Percentiles rank a stretch among this genome's conserved stretches.
Conservation (phyloP, 2,888 invertebrate genomes). For the Timema podura region DNA sequence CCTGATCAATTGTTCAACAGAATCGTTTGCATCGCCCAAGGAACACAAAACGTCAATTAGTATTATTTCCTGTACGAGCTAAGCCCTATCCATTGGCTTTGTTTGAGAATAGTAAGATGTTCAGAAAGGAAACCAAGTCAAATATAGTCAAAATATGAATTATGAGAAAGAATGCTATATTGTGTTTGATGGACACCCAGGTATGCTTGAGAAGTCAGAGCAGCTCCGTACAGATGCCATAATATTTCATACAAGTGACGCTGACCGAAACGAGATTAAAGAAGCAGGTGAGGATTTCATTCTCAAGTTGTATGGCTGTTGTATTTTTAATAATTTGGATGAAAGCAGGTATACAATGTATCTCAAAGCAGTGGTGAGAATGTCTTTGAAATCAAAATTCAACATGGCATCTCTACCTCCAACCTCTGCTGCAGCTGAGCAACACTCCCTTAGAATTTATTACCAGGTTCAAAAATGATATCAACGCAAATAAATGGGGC, state of each 20-base stretch:
- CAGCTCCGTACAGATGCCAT: neutral
- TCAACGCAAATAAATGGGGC: neutral
- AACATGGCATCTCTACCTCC: neutral
- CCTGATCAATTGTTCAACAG: too few relatives aligned
- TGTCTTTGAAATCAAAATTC: slow-evolving; percentile 5
- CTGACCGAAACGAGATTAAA: neutral
- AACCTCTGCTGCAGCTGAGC: slow-evolving; percentile 7
- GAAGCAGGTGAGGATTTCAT: neutral
- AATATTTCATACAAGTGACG: neutral
- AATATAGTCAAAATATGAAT: too few relatives aligned
- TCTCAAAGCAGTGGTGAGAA: neutral
- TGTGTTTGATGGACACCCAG: too few relatives aligned
- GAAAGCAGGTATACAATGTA: slow-evolving; percentile 2
- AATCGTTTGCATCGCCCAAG: too few relatives aligned
- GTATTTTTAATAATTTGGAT: neutral
- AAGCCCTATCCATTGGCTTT: too few relatives aligned
- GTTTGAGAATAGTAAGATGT: too few relatives aligned
- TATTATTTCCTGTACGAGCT: too few relatives aligned
- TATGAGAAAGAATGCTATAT: too few relatives aligned
- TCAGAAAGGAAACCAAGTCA: too few relatives aligned
- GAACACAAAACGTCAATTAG: too few relatives aligned
- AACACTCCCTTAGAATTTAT: neutral
- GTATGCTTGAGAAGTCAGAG: neutral
- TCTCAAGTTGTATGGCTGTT: too few relatives aligned
- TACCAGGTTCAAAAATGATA: slow-evolving; percentile 7